A percentile compares a stretch with the other conserved stretches of the same genome.
Evolutionary conservation across 2,797 vertebrate genomes (phyloP).

Genomic region (Semotilus atromaculatus): DNA sequence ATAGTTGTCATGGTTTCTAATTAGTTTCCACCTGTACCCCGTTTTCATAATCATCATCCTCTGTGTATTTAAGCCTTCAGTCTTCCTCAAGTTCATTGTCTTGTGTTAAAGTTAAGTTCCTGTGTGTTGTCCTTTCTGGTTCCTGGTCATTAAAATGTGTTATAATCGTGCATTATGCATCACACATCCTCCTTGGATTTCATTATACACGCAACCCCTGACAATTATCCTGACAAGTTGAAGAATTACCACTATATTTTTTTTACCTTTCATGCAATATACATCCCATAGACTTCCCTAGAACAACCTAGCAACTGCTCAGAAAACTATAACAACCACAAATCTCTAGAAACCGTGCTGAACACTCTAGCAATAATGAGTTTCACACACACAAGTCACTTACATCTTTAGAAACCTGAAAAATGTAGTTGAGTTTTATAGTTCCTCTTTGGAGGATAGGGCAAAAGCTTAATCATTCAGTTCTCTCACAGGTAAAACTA

Average conservation of each 20-base stretch:
- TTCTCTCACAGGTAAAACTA: slow-evolving; percentile 3
- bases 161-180: background rate
- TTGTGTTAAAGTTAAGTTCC: background rate
- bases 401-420: background rate
- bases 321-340: background rate
- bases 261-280: background rate
- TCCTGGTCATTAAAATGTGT: background rate
- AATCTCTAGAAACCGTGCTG: background rate
- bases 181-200: background rate
- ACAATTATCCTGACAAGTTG: background rate
- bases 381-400: background rate
- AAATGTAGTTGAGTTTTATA: background rate
- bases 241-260: background rate
- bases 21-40: background rate
- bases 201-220: background rate
- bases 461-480: background rate
- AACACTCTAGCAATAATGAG: background rate
- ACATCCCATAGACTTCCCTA: background rate
- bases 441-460: background rate
- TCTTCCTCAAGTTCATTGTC: background rate
- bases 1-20: background rate
- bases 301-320: background rate
- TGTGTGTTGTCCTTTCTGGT: background rate
- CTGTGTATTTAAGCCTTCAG: background rate
- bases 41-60: background rate